Conservation (phyloP, 2,888 invertebrate species). For the Hypomecis punctinalis region DNA sequence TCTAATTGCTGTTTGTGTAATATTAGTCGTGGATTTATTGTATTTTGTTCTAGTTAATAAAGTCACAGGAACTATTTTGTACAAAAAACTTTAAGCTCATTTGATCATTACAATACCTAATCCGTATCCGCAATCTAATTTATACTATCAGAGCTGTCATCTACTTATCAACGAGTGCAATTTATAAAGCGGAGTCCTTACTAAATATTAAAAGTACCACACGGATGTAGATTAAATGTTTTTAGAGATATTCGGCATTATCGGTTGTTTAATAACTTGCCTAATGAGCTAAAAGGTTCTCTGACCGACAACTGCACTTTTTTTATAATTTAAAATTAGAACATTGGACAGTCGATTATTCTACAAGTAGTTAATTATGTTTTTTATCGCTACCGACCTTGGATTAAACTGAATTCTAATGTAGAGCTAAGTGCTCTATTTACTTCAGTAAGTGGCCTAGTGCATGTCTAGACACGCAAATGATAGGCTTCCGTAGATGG, state of each 20-base stretch:
- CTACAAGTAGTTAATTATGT: background rate
- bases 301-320: background rate
- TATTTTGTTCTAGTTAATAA: no score
- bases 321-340: background rate
- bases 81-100: no score
- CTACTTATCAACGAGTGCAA: background rate
- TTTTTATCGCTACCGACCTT: no score
- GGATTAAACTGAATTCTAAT: no score
- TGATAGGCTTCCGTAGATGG: no score
- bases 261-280: slow-evolving; percentile 4
- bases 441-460: no score
- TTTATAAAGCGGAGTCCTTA: background rate
- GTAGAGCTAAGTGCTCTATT: no score
- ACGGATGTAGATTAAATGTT: background rate
- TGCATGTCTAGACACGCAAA: no score
- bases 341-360: background rate
- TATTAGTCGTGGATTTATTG: no score
- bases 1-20: no score
- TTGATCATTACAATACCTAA: background rate
- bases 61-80: no score
- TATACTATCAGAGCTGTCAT: background rate
- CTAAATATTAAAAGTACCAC: background rate
- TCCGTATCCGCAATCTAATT: background rate
- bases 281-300: slow-evolving; percentile 1
- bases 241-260: background rate